Base-by-base conservation (phyloP, 2,888 invertebrate genomes). In the Nezara viridula region DNA sequence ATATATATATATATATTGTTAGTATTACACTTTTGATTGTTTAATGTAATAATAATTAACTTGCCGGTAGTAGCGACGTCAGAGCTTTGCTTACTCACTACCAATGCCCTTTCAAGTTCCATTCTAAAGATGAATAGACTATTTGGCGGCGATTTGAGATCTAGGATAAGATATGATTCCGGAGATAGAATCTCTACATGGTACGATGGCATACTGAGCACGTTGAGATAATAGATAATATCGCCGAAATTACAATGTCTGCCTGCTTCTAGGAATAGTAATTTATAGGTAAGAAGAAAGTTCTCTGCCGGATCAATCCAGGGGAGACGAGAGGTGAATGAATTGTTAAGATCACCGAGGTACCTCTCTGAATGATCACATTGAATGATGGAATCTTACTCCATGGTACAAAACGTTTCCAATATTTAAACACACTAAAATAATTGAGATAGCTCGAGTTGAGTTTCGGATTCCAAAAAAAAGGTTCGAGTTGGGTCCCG, bases 241-340 rank as follows among this genome's bases (percentile, higher is more conserved):
- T 81, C 81, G 44, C 81, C 81, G 81, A 73, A 73, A 73, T 73
- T 73, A 73, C 66, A 73, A 73, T 73, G 66, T 32, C 66, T 73
- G 19, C 37, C 81, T 21, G n/a, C 81, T 81, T 81, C 81, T 10
- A 47, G 24, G 81, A 81, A 81, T 81, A 47, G 47, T 40, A 47
- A 81, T 81, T n/a, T 81, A n/a, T 81, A 73, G 37, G 66, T 37
- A 32, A 37, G 21, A 37, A 10, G 66, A 73, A 73, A 73, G 66
- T 73, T 37, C 66, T 7, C 32, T 73, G 24, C 32, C 66, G 66
- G 66, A 37, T 73, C 32, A 37, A 37, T 19, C 66, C 66, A 2
- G 9, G 14, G 7, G 6, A 7, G 6, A 9, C 66, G 16, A 7
- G 37, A 73, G 66, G 66, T 73, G 66, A 73, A 73, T 73, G 66